phyloP scores from a whole-genome alignment of 2,888 invertebrate species.

The Dioctria rufipes region DNA sequence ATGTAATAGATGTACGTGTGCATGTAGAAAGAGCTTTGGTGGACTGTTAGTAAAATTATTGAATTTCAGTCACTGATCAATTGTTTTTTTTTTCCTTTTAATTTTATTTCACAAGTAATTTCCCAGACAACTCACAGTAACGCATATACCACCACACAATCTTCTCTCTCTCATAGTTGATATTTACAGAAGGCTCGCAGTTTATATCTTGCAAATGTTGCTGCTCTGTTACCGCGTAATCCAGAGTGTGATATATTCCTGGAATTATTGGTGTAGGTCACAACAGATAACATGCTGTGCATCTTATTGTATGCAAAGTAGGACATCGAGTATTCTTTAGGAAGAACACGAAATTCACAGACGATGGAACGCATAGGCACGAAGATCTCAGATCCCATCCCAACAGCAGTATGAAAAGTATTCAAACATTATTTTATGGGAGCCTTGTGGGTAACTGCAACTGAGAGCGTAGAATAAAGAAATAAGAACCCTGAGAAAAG shows the following conservation, averaged over 20 bases:
- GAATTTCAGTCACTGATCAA: too few relatives aligned
- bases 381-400: slow-evolving; percentile 3
- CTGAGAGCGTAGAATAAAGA: slow-evolving; percentile 15
- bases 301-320: slow-evolving; percentile 72
- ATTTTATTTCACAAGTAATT: background rate
- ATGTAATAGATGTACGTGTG: too few relatives aligned
- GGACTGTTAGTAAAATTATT: too few relatives aligned
- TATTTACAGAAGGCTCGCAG: background rate
- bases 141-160: too few relatives aligned
- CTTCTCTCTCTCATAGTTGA: background rate
- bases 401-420: slow-evolving; percentile 9
- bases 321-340: slow-evolving; percentile 60
- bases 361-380: slow-evolving; percentile 49
- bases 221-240: slow-evolving; percentile 49
- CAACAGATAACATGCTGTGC: slow-evolving; percentile 72
- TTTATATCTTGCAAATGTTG: slow-evolving; percentile 9
- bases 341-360: slow-evolving; percentile 59
- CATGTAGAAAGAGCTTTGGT: too few relatives aligned
- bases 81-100: background rate
- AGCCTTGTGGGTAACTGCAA: slow-evolving; percentile 13
- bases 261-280: slow-evolving; percentile 73
- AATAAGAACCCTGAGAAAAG: background rate
- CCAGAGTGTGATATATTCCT: slow-evolving; percentile 66
- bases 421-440: background rate
- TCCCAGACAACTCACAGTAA: background rate